Evolutionary conservation across 92 coral and sea anemone species (phyloP).

Genomic region (Paramuricea clavata): DNA sequence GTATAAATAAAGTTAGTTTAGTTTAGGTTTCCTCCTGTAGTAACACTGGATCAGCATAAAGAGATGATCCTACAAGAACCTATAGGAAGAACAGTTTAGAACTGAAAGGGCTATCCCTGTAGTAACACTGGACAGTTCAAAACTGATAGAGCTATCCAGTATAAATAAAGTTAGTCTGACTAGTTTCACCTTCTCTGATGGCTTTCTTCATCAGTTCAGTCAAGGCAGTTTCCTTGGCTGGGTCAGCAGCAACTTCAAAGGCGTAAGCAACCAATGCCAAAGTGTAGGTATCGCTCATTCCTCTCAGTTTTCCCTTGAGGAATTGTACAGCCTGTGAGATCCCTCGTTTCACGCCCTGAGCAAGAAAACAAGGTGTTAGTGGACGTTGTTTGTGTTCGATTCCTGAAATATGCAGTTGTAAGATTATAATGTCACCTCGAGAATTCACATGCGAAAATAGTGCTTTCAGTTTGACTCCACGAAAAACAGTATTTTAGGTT

Average conservation of each 20-base stretch:
- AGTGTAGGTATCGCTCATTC: constrained; percentile 74
- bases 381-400: not conserved
- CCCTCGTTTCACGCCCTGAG: not conserved
- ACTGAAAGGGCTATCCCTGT: not conserved
- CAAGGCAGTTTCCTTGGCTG: constrained; percentile 34
- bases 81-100: not conserved
- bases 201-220: constrained; percentile 73
- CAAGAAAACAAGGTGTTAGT: not conserved
- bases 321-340: constrained; percentile 11
- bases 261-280: constrained; percentile 85
- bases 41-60: too few relatives aligned
- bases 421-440: too few relatives aligned
- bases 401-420: not conserved
- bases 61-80: not conserved
- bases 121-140: too few relatives aligned
- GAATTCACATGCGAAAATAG: too few relatives aligned
- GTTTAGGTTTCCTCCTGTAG: too few relatives aligned
- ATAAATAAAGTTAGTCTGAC: not conserved
- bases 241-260: constrained; percentile 70
- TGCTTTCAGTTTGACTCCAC: too few relatives aligned
- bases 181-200: constrained; percentile 73
- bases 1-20: too few relatives aligned
- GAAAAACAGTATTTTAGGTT: too few relatives aligned
- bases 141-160: too few relatives aligned
- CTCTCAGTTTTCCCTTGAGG: not conserved